A percentile compares a stretch with the other conserved stretches of the same genome.
These are phyloP conservation scores for Tenthredo notha DNA, from an alignment of 2,888 invertebrate genomes.

Conservation along the genomic window DNA sequence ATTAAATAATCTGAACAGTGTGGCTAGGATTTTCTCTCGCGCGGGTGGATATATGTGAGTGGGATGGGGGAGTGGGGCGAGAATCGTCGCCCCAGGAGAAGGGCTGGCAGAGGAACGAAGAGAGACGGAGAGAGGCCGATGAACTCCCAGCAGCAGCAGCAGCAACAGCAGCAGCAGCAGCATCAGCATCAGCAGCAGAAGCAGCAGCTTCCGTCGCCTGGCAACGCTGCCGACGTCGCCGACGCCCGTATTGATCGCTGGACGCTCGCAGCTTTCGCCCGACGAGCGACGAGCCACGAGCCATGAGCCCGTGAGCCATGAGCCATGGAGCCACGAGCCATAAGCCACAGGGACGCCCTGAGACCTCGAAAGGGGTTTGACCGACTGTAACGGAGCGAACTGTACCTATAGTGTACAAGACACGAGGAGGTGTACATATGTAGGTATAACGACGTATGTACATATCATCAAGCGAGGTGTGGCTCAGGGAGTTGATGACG, in stretches of 20 bases:
- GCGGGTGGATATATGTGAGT: slow-evolving; percentile 55
- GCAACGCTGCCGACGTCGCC: slow-evolving; percentile 76
- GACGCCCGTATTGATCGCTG: slow-evolving; percentile 61
- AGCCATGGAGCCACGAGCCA: slow-evolving; percentile 17
- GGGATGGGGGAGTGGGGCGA: slow-evolving; percentile 73
- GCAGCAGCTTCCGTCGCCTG: slow-evolving; percentile 78
- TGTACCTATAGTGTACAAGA: slow-evolving; percentile 22
- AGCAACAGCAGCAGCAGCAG: slow-evolving; percentile 80
- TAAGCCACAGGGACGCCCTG: slow-evolving; percentile 57
- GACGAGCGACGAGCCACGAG: slow-evolving; percentile 46
- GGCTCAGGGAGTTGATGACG: not conserved
- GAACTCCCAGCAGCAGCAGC: slow-evolving; percentile 80
- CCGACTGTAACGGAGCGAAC: slow-evolving; percentile 42
- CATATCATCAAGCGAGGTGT: slow-evolving; percentile 14
- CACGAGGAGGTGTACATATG: slow-evolving; percentile 14
- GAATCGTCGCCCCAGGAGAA: slow-evolving; percentile 77
- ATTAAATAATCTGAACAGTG: slow-evolving; percentile 51
- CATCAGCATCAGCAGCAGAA: slow-evolving; percentile 80
- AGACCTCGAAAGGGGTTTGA: slow-evolving; percentile 48
- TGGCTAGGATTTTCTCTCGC: slow-evolving; percentile 32
- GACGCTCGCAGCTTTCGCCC: slow-evolving; percentile 54
- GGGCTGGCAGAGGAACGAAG: slow-evolving; percentile 73
- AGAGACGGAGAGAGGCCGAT: slow-evolving; percentile 75
- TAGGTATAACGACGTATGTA: slow-evolving; percentile 15
- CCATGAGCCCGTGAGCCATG: not conserved